phyloP scores from a whole-genome alignment of 37 sponge, comb jelly and placozoan genomes.

The Diacarnus erythraeanus region DNA sequence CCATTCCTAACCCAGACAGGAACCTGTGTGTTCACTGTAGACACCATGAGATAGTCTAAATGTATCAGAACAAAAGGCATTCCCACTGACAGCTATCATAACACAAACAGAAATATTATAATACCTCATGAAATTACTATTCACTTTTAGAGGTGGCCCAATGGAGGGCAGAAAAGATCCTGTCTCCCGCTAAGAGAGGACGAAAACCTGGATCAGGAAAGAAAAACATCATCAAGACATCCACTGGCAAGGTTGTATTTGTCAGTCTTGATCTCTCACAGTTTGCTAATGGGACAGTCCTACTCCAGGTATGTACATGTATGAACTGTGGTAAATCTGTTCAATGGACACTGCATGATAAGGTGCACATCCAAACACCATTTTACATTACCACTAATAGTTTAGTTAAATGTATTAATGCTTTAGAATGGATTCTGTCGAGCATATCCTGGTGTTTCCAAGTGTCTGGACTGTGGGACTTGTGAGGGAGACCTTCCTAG shows the following conservation, averaged over 20 bases:
- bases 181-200: constrained; percentile 67
- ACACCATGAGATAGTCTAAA: too few relatives aligned
- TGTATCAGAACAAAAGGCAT: too few relatives aligned
- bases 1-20: too few relatives aligned
- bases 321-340: not conserved
- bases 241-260: constrained; percentile 51
- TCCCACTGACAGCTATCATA: not conserved
- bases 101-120: not conserved
- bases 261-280: constrained; percentile 49
- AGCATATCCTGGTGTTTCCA: constrained; percentile 63
- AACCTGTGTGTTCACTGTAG: too few relatives aligned
- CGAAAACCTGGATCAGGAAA: constrained; percentile 72
- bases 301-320: constrained; percentile 43
- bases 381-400: too few relatives aligned
- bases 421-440: constrained; percentile 70
- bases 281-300: constrained; percentile 35
- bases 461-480: constrained; percentile 64
- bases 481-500: constrained; percentile 45
- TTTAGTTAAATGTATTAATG: not conserved
- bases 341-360: not conserved
- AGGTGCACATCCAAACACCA: not conserved
- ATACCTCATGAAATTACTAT: not conserved
- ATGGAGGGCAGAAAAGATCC: constrained; percentile 49
- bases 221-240: constrained; percentile 69
- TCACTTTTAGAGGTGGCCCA: constrained; percentile 53